Conservation (phyloP, 2,797 vertebrate species). For the Selene dorsalis region DNA sequence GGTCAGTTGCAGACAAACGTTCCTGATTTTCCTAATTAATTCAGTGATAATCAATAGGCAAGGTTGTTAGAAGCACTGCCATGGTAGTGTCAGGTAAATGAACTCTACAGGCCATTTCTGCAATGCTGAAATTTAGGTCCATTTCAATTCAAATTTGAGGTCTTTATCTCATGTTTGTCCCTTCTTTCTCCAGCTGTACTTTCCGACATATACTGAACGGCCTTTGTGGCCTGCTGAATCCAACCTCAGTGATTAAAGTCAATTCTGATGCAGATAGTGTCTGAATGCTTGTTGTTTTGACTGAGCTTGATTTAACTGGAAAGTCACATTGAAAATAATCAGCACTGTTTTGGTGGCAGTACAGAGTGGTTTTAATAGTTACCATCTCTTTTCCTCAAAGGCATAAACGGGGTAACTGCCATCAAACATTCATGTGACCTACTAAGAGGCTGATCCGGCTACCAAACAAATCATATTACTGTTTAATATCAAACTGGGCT, state of each 20-base stretch:
- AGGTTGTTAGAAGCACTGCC: slow-evolving; percentile 37
- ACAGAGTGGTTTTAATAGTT: slow-evolving; percentile 32
- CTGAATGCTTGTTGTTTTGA: slow-evolving; percentile 53
- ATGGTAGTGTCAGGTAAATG: slow-evolving; percentile 46
- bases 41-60: slow-evolving; percentile 37
- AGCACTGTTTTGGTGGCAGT: slow-evolving; percentile 27
- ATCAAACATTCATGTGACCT: slow-evolving; percentile 53
- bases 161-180: slow-evolving; percentile 51
- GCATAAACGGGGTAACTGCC: slow-evolving; percentile 27
- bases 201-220: slow-evolving; percentile 23
- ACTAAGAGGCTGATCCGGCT: slow-evolving; percentile 35
- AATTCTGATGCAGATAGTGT: slow-evolving; percentile 53
- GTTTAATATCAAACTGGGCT: slow-evolving; percentile 40
- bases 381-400: slow-evolving; percentile 38
- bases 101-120: slow-evolving; percentile 57
- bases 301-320: slow-evolving; percentile 53
- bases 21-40: slow-evolving; percentile 27
- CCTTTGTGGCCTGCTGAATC: slow-evolving; percentile 25
- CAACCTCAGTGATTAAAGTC: slow-evolving; percentile 51
- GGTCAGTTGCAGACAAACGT: slow-evolving; percentile 43
- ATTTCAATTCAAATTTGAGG: slow-evolving; percentile 44
- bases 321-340: slow-evolving; percentile 39
- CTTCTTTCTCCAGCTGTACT: slow-evolving; percentile 34
- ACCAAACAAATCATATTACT: slow-evolving; percentile 46
- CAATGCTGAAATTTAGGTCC: slow-evolving; percentile 49